Percentiles rank a stretch among this genome's conserved stretches.
Evolutionary conservation across 53 echinoderm and acorn worm species (phyloP).

Genomic region (Paelopatides confundens): DNA sequence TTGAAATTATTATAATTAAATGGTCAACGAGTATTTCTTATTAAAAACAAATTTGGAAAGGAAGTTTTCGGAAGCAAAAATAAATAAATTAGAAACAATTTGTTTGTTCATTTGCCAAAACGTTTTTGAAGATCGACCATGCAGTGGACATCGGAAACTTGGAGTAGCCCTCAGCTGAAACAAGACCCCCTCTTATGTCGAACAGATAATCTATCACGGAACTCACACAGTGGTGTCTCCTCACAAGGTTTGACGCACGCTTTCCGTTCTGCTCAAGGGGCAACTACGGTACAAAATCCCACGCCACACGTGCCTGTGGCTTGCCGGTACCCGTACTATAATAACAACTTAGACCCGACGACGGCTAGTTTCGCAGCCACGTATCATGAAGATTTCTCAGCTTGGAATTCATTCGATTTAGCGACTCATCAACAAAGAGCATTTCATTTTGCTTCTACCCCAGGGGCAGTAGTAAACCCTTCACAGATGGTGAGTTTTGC

Average conservation of each 20-base stretch:
- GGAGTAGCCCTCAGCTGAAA: background rate
- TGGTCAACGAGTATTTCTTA: too few relatives aligned
- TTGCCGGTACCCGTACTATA: constrained; percentile 83
- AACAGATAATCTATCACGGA: background rate
- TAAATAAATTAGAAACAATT: too few relatives aligned
- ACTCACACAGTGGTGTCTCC: constrained; percentile 1
- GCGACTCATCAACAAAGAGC: constrained; percentile 39
- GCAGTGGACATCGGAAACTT: constrained; percentile 20
- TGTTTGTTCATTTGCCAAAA: too few relatives aligned
- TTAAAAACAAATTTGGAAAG: too few relatives aligned
- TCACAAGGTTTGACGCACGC: constrained; percentile 12
- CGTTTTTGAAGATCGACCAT: background rate
- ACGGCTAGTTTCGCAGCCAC: constrained; percentile 26
- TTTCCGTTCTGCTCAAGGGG: constrained; percentile 22
- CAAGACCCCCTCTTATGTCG: background rate
- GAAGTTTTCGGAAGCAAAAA: too few relatives aligned
- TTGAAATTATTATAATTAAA: too few relatives aligned
- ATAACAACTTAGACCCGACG: constrained; percentile 70
- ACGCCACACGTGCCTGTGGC: constrained; percentile 64
- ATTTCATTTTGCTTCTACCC: constrained; percentile 17
- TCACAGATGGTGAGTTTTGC: constrained; percentile 21
- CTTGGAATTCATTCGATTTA: constrained; percentile 86
- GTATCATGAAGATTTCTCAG: constrained; percentile 84
- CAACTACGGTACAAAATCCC: constrained; percentile 43
- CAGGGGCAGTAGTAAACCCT: background rate